A percentile compares a stretch with the other conserved stretches of the same genome.
phyloP scores from a whole-genome alignment of 2,888 invertebrate genomes.

The Rhingia rostrata region DNA sequence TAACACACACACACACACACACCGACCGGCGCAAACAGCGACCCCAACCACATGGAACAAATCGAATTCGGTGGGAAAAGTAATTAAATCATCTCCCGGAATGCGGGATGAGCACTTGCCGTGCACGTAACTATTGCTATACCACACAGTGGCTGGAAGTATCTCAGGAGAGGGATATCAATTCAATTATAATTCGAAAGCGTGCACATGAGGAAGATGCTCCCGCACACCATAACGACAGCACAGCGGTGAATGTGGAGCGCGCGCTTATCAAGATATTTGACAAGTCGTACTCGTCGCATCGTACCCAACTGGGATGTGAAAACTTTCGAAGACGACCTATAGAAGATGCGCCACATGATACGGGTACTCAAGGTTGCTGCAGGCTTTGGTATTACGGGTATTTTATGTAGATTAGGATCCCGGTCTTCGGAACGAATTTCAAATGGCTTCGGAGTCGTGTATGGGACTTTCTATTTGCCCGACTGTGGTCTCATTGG shows the following conservation, averaged over 20 bases:
- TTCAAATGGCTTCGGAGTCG: conserved; percentile 39
- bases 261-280: conserved; percentile 68
- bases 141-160: conserved; percentile 14
- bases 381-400: conserved; percentile 58
- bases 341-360: conserved; percentile 58
- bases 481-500: conserved; percentile 30
- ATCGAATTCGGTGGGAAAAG: conserved; percentile 67
- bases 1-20: too few relatives aligned
- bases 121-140: conserved; percentile 2
- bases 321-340: conserved; percentile 63
- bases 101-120: conserved; percentile 54
- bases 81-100: conserved; percentile 66
- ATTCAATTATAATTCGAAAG: conserved; percentile 67
- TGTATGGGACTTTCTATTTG: conserved; percentile 59
- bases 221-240: not conserved
- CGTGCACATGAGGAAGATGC: conserved; percentile 52
- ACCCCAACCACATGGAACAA: conserved; percentile 33
- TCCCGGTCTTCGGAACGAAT: conserved; percentile 46
- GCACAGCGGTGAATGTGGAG: conserved; percentile 37
- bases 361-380: conserved; percentile 49
- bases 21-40: conserved; percentile 6
- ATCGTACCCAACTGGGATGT: conserved; percentile 27
- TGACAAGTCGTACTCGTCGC: conserved; percentile 41
- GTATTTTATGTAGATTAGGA: conserved; percentile 72
- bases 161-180: conserved; percentile 58